A percentile compares a stretch with the other conserved stretches of the same genome.
These are phyloP conservation scores for Temnothorax longispinosus DNA, from an alignment of 1,140 invertebrate genomes.

Conservation along the genomic window DNA sequence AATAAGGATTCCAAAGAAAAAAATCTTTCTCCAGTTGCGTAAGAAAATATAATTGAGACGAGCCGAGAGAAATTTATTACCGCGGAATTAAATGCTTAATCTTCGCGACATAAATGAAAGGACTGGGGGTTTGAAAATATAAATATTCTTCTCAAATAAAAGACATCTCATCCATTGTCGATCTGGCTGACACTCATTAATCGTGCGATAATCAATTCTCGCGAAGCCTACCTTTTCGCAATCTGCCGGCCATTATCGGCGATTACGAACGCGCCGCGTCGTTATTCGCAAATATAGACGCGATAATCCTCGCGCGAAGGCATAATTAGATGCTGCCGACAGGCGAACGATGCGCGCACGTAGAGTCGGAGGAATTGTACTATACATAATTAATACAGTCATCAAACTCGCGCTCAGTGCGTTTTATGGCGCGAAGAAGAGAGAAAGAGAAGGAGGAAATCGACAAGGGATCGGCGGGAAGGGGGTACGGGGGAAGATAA, in stretches of 20 bases:
- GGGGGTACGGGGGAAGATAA: slow-evolving; percentile 27
- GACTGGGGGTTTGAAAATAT: background rate
- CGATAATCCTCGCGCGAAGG: background rate
- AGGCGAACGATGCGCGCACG: background rate
- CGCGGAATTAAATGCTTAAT: background rate
- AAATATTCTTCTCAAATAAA: background rate
- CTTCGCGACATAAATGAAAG: background rate
- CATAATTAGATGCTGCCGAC: background rate
- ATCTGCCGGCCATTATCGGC: background rate
- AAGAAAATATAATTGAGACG: background rate
- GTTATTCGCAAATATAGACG: slow-evolving; percentile 6
- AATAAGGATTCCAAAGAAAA: background rate
- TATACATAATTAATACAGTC: slow-evolving; percentile 66
- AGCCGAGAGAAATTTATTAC: background rate
- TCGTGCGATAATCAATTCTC: slow-evolving; percentile 27
- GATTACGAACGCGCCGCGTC: background rate
- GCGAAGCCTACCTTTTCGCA: background rate
- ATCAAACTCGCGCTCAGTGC: slow-evolving; percentile 45
- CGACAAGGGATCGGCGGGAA: background rate
- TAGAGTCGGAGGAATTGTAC: slow-evolving; percentile 11
- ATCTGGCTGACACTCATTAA: slow-evolving; percentile 10
- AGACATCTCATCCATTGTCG: background rate
- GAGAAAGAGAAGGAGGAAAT: slow-evolving; percentile 29
- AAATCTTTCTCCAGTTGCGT: background rate
- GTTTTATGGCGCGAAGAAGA: slow-evolving; percentile 30